Evolutionary conservation across 2,888 invertebrate species (phyloP).

Genomic region (Tholera decimalis): DNA sequence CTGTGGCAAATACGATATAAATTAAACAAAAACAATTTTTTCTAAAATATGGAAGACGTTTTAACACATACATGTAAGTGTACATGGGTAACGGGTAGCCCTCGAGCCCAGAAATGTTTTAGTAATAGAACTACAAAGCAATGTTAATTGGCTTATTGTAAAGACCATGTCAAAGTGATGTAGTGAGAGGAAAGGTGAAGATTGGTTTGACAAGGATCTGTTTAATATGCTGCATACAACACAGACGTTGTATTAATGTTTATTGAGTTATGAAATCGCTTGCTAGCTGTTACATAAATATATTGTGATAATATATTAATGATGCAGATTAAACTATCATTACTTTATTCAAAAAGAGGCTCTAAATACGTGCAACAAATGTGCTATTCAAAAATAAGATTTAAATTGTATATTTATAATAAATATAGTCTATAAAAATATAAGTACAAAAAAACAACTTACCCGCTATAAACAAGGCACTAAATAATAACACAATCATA

Average conservation of each 20-base stretch:
- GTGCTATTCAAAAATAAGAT: too few relatives aligned
- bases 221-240: not conserved
- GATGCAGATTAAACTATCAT: too few relatives aligned
- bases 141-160: conserved; percentile 44
- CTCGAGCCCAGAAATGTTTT: not conserved
- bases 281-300: too few relatives aligned
- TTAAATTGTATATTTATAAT: too few relatives aligned
- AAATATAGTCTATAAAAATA: too few relatives aligned
- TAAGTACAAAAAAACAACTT: conserved; percentile 43
- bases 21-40: not conserved
- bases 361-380: not conserved
- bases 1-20: not conserved
- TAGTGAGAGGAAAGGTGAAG: conserved; percentile 16
- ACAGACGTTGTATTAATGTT: not conserved
- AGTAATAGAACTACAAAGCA: conserved; percentile 46
- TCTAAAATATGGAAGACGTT: not conserved
- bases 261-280: not conserved
- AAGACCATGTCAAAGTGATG: conserved; percentile 23
- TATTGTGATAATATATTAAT: not conserved
- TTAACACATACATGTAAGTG: too few relatives aligned
- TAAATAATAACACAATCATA: conserved; percentile 57
- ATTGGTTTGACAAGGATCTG: conserved; percentile 13
- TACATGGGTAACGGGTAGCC: not conserved
- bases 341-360: not conserved
- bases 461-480: conserved; percentile 62